Base-by-base conservation (phyloP, 2,888 invertebrate genomes). In the Panopea generosa region DNA sequence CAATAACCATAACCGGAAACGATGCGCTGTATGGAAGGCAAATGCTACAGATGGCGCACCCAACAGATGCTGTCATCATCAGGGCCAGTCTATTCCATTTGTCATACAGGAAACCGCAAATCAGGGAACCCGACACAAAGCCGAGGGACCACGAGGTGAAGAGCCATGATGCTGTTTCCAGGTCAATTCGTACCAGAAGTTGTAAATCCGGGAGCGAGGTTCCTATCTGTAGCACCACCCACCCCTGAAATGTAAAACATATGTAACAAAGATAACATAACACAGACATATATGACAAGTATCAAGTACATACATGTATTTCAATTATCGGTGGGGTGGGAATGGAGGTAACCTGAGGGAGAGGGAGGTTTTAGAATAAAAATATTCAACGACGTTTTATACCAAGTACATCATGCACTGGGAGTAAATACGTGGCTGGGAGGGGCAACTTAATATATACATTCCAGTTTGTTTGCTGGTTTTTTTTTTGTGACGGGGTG, bases 61-160 rank as follows among this genome's bases (percentile, higher is more conserved):
- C 67, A 2, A 71, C 2, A 1, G 63, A 59, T 22, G 53, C 45
- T 4, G 61, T 38, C 14, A 53, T 27, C 63, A 79, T 75, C 33
- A 71, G 55, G n/a, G 55, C 50, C 20, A 79, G 68, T 56, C 78
- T 47, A 45, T 79, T 75, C 20, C 22, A 57, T 22, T 65, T 62
- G 68, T 79, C 78, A 47, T 60, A 75, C 29, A 75, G 57, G 45
- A 65, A 18, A 2, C 78, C 78, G 47, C 65, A 53, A 18, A 75
- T 29, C 18, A 79, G 59, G 26, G 74, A 71, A 20, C 78, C 78
- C 11, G 52, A 14, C n/a, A 75, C 29, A 22, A 63, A 71, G 6
- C 78, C 78, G 0, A 79, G 11, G n/a, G 78, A 74, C 60, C 71
- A 71, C 47, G 71, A 59, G 27, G 78, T 79, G 43, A 79, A 75